Conservation (phyloP, 2,113 vertebrate species). For the Tupaia chinensis region DNA sequence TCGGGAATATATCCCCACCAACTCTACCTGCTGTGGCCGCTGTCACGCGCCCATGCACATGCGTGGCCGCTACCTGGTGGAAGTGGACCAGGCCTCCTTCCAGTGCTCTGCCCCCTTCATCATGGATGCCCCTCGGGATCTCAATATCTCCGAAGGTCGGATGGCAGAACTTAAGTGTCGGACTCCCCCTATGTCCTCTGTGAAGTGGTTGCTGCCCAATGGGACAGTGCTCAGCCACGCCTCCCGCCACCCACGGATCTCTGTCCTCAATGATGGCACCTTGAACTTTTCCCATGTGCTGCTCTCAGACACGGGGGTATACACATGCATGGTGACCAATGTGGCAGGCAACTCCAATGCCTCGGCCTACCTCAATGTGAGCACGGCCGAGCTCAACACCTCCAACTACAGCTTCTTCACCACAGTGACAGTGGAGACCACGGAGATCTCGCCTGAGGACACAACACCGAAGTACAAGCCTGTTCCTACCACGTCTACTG, state of each 20-base stretch:
- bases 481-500: conserved; percentile 94
- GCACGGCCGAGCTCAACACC: conserved; percentile 97
- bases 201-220: conserved; percentile 96
- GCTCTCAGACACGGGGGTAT: conserved; percentile 94
- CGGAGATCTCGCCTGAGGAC: conserved; percentile 93
- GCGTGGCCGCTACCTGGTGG: conserved; percentile 95
- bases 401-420: conserved; percentile 99
- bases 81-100: conserved; percentile 96
- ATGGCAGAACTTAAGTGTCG: conserved; percentile 96
- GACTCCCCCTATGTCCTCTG: conserved; percentile 96
- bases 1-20: conserved; percentile 97
- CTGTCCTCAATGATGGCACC: conserved; percentile 96
- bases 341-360: conserved; percentile 98
- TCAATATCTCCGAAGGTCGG: conserved; percentile 97
- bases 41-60: conserved; percentile 96
- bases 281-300: conserved; percentile 97
- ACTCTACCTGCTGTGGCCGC: conserved; percentile 98
- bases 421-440: conserved; percentile 97
- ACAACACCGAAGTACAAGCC: conserved; percentile 94
- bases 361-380: conserved; percentile 98
- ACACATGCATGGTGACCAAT: conserved; percentile 99
- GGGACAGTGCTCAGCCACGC: conserved; percentile 97
- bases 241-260: conserved; percentile 94
- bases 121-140: conserved; percentile 95
- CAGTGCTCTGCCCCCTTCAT: conserved; percentile 98